Base-by-base conservation (phyloP, 2,113 vertebrate species). In the Pangasianodon gigas region DNA sequence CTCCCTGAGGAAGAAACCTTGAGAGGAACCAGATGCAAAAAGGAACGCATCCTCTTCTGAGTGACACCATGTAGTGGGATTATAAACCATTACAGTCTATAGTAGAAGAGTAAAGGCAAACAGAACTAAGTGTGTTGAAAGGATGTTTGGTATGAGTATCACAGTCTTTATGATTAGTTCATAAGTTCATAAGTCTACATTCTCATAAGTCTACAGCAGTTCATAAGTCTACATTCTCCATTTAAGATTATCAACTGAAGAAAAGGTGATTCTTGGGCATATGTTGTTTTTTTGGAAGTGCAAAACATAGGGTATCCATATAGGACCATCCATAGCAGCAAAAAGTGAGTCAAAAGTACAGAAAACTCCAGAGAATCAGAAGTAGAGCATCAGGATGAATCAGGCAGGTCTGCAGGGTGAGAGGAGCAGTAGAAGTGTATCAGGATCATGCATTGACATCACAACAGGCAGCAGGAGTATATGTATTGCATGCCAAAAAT, bases 381-480 rank as follows among this genome's bases (percentile, higher is more conserved):
- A 32, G 79, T 81, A 54, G 29, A 54, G 79, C 79, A 32, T 51
- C 77, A 80, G 46, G 79, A 81, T 54, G 29, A 81, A 81, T 81
- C 51, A 54, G 26, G 14, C 79, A 84, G 56, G 56, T 60, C 82
- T 14, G 6, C 82, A 84, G 52, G 56, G 56, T 84, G 13, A 84
- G 37, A 84, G 21, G 21, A 62, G 18, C 37, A 26, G 56, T 16
- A 60, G 54, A 84, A 84, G 21, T 60, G 32, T 84, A 54, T 60
- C 81, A 84, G 81, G 81, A 60, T 84, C 81, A 84, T 19, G 37
- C 41, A 77, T 11, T 11, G 13, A 16, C 37, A 56, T 19, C 29
- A 83, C 51, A 83, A 48, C 77, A 51, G 10, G 19, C 74, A 75
- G 26, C 13, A 19, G 51, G 26, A 19, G 80, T 82, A 82, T 54